Evolutionary conservation across 2,797 vertebrate genomes (phyloP), one percentile per base, ranked within the genome.

Genomic region (Spinibarbus caldwelli): DNA sequence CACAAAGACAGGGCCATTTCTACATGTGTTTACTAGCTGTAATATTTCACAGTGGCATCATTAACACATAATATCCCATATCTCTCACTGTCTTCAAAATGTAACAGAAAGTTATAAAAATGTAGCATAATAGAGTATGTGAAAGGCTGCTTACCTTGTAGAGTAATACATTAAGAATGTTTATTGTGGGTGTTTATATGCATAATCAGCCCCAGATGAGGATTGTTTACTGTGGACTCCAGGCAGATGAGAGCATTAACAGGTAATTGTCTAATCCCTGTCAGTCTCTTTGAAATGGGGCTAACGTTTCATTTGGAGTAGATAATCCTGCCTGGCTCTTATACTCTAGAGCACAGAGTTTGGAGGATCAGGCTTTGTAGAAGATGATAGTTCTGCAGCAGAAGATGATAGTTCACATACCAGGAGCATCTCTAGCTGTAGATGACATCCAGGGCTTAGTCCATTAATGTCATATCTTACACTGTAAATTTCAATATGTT

Each of bases 221-320:
- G 47, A 47, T 43, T 79, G 49, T 77, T 82, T 76, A 70, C 86
- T 71, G 79, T 82, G 54, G 79, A 70, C 57, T 72, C 59, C n/a
- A 21, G 49, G 47, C 79, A 81, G 72, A 81, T 81, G 67, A 84
- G 82, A 80, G 76, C 76, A 80, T 87, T 84, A 84, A 49, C 70
- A 82, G 78, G 66, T 87, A 82, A 88, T n/a, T 82, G 67, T 88
- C 88, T 92, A 93, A 92, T 94, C 92, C 92, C 89, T 92, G 91
- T 88, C 90, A 90, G 92, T 90, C 92, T 91, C 93, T 94, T 92
- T 91, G 91, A 91, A 91, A 93, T 86, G 86, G 92, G 90, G 93
- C 92, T 94, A 94, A 94, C 94, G 91, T 94, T 94, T 94, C 95
- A 93, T 94, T 94, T 94, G 94, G 94, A 93, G 92, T 89, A 90